Percentiles rank a stretch among this genome's conserved stretches.
These are phyloP conservation scores for Sebastes baramenuke DNA, from an alignment of 2,797 vertebrate genomes.

Conservation along the genomic window DNA sequence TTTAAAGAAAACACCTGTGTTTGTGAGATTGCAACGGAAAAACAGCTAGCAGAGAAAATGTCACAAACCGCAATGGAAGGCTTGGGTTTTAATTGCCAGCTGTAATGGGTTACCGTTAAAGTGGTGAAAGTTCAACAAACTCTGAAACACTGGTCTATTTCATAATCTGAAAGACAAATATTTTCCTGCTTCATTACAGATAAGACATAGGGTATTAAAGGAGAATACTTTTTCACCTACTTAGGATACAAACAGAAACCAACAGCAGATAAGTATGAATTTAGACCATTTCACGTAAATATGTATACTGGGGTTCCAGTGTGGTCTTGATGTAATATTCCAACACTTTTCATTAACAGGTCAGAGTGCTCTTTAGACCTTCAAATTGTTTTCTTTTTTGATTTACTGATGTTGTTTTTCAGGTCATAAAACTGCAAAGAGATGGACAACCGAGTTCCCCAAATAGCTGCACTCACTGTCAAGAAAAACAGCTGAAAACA, in stretches of 20 bases:
- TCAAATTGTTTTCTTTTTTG: background rate
- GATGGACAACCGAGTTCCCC: background rate
- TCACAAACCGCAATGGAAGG: conserved; percentile 29
- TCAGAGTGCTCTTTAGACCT: background rate
- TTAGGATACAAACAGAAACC: background rate
- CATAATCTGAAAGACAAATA: conserved; percentile 2
- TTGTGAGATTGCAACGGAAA: conserved; percentile 35
- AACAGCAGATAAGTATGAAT: background rate
- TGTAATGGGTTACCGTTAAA: conserved; percentile 6
- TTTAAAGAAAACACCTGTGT: conserved; percentile 61
- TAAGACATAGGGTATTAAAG: background rate
- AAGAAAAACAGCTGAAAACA: background rate
- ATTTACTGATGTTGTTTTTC: background rate
- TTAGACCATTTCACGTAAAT: background rate
- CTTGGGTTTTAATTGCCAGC: conserved; percentile 11
- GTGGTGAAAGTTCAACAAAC: conserved; percentile 8
- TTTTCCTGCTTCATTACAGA: background rate
- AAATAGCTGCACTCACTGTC: background rate
- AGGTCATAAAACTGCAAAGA: background rate
- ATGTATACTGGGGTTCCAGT: background rate
- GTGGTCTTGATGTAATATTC: background rate
- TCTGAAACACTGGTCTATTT: background rate
- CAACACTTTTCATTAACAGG: background rate
- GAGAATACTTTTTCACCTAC: background rate
- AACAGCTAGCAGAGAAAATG: conserved; percentile 2